Evolutionary conservation across 30 jellyfish, hydroid and myxozoan genomes (phyloP).

Genomic region (Turritopsis dohrnii): DNA sequence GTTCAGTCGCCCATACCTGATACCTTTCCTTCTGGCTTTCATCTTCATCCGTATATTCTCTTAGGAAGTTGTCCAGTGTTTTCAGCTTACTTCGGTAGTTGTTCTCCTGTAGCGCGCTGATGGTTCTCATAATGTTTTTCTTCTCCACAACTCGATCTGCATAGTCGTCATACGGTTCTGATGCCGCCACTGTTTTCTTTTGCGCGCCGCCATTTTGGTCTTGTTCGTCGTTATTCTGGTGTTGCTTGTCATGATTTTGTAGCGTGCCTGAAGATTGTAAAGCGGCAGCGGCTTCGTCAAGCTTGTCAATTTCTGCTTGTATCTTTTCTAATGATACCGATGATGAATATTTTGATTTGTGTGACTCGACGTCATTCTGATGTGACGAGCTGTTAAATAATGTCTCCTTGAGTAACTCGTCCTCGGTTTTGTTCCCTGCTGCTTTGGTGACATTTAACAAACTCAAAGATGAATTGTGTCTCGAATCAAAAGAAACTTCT

Average conservation of each 20-base stretch:
- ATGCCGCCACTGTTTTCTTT: neutral
- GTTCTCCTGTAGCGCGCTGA: slow-evolving; percentile 12
- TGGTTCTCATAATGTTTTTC: slow-evolving; percentile 6
- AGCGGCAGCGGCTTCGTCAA: slow-evolving; percentile 10
- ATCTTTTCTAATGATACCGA: neutral
- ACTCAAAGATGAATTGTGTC: neutral
- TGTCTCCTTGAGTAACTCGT: neutral
- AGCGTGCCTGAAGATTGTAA: neutral
- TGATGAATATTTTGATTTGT: neutral
- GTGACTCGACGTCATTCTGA: neutral
- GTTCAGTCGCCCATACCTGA: slow-evolving; percentile 28
- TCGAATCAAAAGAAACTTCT: neutral
- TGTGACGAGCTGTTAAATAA: neutral
- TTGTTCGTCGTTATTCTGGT: neutral
- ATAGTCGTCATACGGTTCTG: neutral
- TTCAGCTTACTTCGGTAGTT: slow-evolving; percentile 15
- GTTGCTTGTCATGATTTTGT: neutral
- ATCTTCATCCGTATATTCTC: slow-evolving; percentile 19
- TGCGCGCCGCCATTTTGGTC: neutral
- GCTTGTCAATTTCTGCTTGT: slow-evolving; percentile 5
- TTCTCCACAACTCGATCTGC: neutral
- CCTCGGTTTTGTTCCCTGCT: neutral
- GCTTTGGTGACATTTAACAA: neutral
- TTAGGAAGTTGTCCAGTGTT: slow-evolving; percentile 6
- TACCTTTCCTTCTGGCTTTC: slow-evolving; percentile 25